Conservation (phyloP, 2,888 invertebrate species). For the Tinea pellionella region DNA sequence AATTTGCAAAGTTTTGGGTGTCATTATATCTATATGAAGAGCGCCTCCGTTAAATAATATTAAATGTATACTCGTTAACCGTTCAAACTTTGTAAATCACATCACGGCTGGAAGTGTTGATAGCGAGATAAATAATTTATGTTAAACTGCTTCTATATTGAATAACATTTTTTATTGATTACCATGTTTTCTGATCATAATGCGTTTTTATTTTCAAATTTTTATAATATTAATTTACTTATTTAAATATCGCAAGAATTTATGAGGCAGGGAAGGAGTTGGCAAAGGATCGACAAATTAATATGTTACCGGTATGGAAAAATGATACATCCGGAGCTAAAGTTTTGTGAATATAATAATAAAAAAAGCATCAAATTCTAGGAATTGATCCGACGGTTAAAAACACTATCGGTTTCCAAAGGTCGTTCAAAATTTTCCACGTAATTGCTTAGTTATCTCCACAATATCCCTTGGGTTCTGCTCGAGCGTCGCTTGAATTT, state of each 20-base stretch:
- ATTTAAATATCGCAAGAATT: no score
- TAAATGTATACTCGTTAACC: background rate
- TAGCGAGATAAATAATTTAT: background rate
- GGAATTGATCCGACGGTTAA: no score
- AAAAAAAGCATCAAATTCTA: no score
- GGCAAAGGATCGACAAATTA: no score
- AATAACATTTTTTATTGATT: background rate
- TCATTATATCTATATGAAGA: background rate
- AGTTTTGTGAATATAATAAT: no score
- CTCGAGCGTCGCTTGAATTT: background rate
- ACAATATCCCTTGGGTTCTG: background rate
- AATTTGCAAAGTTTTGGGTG: slow-evolving; percentile 12
- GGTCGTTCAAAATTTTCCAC: background rate
- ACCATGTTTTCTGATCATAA: no score
- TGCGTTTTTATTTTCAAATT: no score
- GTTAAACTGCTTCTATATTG: background rate
- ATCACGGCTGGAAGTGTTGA: background rate
- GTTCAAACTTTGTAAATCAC: background rate
- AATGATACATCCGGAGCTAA: no score
- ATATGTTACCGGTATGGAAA: no score
- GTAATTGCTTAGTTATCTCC: background rate
- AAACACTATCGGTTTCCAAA: background rate
- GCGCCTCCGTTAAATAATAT: background rate
- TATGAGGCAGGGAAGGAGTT: no score
- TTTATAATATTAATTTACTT: no score